Evolutionary conservation across 1,140 invertebrate genomes (phyloP), one percentile per base, ranked within the genome.

Genomic region (Yoshiicerus persimilis): DNA sequence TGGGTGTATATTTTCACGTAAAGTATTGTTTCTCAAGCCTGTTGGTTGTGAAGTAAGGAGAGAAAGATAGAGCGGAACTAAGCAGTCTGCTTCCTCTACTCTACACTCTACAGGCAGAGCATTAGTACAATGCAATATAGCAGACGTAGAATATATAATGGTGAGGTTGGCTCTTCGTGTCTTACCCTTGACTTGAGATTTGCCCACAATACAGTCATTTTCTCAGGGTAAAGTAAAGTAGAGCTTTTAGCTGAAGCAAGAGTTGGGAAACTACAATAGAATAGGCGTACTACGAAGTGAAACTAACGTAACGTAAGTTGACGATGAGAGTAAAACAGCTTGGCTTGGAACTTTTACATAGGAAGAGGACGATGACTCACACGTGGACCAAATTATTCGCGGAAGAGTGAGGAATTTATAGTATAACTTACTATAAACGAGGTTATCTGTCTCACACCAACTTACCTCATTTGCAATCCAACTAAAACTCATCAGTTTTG

Each of bases 341-440:
- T 36, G 75, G 32, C 75, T 80, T 0, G 30, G 32, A 56, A 56
- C 30, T 80, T 80, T 38, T 70, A 70, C 66, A 80, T 16, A 36
- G 32, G 32, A 80, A 32, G 34, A 80, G 75, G 75, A 80, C 75
- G 75, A 80, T 80, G 75, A 80, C 75, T 80, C 75, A 80, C 75
- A 80, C 75, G 75, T 80, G 75, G 75, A 80, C 75, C 34, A 80
- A 80, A 80, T 36, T 80, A 80, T 80, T 80, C 75, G 16, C 16
- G 32, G 16, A 36, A 80, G 25, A 36, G 32, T 80, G 75, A 80
- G 34, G 75, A 80, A 80, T 80, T 80, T 80, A 80, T 36, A 4
- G 32, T 80, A n/a, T 36, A 36, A 80, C 30, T 80, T 80, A n/a
- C 75, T 80, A 80, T 32, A 80, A 80, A 80, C 32, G 75, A 38